These are phyloP conservation scores for Saccostrea glomerata DNA, from an alignment of 1,140 invertebrate species.

Conservation along the genomic window DNA sequence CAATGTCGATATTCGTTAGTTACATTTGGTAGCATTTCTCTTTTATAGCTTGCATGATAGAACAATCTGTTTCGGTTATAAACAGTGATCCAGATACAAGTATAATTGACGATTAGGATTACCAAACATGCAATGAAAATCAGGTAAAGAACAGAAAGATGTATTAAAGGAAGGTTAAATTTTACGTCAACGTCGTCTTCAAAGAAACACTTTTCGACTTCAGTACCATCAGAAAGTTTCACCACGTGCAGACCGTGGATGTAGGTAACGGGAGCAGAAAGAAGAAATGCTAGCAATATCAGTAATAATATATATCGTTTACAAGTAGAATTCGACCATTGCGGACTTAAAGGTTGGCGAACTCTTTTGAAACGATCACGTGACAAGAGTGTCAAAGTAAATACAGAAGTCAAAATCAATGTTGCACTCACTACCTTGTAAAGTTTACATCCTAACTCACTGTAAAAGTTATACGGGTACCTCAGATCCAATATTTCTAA, in stretches of 20 bases:
- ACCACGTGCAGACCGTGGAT: neutral
- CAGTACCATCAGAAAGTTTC: neutral
- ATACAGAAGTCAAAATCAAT: neutral
- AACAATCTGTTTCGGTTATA: neutral
- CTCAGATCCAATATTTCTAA: slow-evolving; percentile 40
- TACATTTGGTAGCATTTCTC: neutral
- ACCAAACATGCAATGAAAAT: neutral
- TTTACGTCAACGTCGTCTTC: neutral
- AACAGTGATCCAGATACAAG: neutral
- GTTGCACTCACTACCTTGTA: neutral
- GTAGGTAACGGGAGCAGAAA: neutral
- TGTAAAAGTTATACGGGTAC: slow-evolving; percentile 47
- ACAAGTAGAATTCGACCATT: slow-evolving; percentile 13
- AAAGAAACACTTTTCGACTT: slow-evolving; percentile 12
- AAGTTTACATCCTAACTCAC: slow-evolving; percentile 18
- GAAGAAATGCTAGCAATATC: neutral
- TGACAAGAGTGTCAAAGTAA: neutral
- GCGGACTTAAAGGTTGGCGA: neutral
- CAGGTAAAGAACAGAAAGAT: slow-evolving; percentile 3
- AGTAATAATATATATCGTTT: neutral
- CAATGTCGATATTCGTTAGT: too few relatives aligned
- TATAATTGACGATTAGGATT: neutral
- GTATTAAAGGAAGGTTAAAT: neutral
- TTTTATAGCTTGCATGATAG: neutral
- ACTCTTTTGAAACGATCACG: neutral